Conservation (phyloP, 2,113 vertebrate species). For the Nibea albiflora region DNA sequence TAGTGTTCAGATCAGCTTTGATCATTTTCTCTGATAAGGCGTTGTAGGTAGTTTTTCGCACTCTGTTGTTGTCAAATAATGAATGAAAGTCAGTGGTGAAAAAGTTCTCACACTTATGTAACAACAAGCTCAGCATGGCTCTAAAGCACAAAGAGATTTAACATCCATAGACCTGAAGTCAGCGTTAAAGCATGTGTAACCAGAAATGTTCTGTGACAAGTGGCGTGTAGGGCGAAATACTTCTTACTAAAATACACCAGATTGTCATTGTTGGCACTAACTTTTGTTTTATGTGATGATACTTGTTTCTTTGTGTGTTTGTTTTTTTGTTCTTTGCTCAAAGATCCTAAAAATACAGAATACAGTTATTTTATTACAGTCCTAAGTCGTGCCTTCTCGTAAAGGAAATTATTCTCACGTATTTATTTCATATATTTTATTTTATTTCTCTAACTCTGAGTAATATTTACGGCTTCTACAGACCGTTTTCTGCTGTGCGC, state of each 20-base stretch:
- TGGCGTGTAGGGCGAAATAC: not conserved
- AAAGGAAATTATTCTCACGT: not conserved
- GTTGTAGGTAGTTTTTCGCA: not conserved
- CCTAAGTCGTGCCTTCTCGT: not conserved
- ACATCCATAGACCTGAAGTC: not conserved
- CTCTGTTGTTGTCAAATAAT: slow-evolving; percentile 14
- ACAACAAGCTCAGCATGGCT: not conserved
- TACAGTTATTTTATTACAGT: not conserved
- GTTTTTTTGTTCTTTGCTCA: not conserved
- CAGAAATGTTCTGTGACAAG: not conserved
- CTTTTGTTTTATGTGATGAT: not conserved
- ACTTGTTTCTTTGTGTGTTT: not conserved
- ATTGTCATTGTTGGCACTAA: not conserved
- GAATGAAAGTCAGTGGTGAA: slow-evolving; percentile 5
- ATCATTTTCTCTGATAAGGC: slow-evolving; percentile 8
- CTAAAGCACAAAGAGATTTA: not conserved
- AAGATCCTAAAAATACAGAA: not conserved
- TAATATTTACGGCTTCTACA: not conserved
- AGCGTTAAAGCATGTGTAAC: not conserved
- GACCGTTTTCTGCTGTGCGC: not conserved
- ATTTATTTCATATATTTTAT: not conserved
- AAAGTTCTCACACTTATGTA: slow-evolving; percentile 1
- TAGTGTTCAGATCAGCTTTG: slow-evolving; percentile 24
- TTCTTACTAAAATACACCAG: not conserved
- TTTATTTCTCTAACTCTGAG: not conserved